Conservation (phyloP, 1,140 invertebrate genomes). For the Drosophila leontia region DNA sequence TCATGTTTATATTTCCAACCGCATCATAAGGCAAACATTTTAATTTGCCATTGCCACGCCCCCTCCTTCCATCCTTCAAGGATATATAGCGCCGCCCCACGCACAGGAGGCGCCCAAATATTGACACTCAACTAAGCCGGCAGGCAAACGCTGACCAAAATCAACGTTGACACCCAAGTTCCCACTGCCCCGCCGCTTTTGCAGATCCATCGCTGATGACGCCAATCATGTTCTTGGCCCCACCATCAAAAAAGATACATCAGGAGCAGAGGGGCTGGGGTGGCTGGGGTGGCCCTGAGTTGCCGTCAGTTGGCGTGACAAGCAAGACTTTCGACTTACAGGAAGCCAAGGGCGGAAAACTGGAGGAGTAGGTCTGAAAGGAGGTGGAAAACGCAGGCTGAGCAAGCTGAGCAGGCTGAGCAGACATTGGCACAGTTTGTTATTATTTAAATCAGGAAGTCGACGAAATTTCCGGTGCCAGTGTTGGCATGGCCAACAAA, state of each 20-base stretch:
- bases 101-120: constrained; percentile 56
- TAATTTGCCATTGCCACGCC: constrained; percentile 63
- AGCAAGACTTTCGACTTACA: constrained; percentile 60
- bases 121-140: constrained; percentile 74
- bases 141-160: constrained; percentile 58
- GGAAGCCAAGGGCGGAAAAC: constrained; percentile 18
- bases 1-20: constrained; percentile 51
- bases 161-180: constrained; percentile 30
- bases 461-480: constrained; percentile 79
- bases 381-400: neutral
- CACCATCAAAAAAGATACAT: constrained; percentile 8
- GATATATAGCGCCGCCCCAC: constrained; percentile 6
- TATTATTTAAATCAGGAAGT: constrained; percentile 84
- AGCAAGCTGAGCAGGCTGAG: constrained; percentile 12
- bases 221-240: constrained; percentile 52
- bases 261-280: neutral
- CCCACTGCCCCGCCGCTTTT: constrained; percentile 5
- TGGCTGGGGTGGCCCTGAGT: constrained; percentile 7
- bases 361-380: neutral
- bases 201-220: constrained; percentile 47
- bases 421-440: constrained; percentile 74
- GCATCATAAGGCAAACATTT: constrained; percentile 77
- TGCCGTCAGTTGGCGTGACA: constrained; percentile 79
- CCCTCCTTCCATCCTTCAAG: neutral
- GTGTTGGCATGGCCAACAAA: constrained; percentile 72